Evolutionary conservation across 2,888 invertebrate species (phyloP).

Genomic region (Acanthococcus lagerstroemiae): DNA sequence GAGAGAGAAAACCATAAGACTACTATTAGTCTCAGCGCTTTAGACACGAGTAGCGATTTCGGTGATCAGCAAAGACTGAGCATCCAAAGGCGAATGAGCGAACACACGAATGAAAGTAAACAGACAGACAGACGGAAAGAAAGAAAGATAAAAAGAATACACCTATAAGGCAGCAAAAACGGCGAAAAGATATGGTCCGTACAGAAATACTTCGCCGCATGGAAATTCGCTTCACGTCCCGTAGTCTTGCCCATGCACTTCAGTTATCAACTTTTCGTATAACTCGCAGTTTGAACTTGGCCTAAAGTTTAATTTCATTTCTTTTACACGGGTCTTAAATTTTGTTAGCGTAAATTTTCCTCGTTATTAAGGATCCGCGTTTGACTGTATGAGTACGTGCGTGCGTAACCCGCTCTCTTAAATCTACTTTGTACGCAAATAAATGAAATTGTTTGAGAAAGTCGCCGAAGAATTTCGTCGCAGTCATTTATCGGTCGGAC

Average conservation of each 20-base stretch:
- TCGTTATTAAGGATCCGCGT: slow-evolving; percentile 11
- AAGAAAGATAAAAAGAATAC: neutral
- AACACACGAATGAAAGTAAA: too few species aligned
- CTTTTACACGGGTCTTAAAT: slow-evolving; percentile 15
- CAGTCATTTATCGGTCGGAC: neutral
- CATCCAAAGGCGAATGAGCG: too few species aligned
- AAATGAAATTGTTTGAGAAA: neutral
- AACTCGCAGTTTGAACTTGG: slow-evolving; percentile 26
- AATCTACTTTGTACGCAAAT: neutral
- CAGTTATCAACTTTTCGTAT: slow-evolving; percentile 28
- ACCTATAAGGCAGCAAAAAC: neutral
- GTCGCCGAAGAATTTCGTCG: neutral
- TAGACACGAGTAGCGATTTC: too few species aligned
- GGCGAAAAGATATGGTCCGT: too few species aligned
- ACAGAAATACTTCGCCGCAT: neutral
- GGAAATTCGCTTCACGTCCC: slow-evolving; percentile 25
- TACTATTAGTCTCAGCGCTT: too few species aligned
- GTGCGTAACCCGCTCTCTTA: neutral
- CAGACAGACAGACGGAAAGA: neutral
- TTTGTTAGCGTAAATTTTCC: slow-evolving; percentile 25
- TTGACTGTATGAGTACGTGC: neutral
- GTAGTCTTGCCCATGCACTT: slow-evolving; percentile 15
- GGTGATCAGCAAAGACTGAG: neutral
- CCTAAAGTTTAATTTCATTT: slow-evolving; percentile 26
- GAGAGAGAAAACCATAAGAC: too few species aligned